Evolutionary conservation across 92 coral and sea anemone species (phyloP), one percentile per base, ranked within the genome.

Genomic region (Isaurus tuberculatus): DNA sequence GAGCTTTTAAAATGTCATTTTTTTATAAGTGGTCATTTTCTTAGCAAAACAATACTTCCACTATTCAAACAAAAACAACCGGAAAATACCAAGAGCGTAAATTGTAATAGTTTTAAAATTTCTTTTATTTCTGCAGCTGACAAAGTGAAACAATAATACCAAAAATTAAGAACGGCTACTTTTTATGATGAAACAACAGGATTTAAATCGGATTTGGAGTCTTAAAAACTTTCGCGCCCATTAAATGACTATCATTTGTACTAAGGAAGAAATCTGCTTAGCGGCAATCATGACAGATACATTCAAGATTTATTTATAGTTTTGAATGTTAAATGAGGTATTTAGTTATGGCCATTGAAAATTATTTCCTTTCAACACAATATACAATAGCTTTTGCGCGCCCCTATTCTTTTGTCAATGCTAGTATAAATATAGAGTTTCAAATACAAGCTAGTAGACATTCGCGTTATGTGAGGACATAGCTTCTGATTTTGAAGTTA

Each of bases 351-450:
- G 64, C 44, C 65, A 32, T 77, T 77, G 70, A 77, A 57, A 34
- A 32, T 58, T 77, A 37, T 64, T 58, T 77, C 68, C 70, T 25
- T 40, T 23, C 2, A 27, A 23, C 36, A 77, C 82, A 77, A 77
- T 77, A 22, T 31, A 77, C 82, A 77, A 77, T 77, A 37, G 68
- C 46, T 22, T 28, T 77, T 51, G 69, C 82, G 82, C 82, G 82
- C 55, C n/a, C 42, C 33, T 30, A 16, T 51, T 40, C 82, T 77
- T 60, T 77, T 77, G 65, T 77, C 51, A 77, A 58, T 32, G 8
- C 10, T 5, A 36, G 48, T 77, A 77, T 77, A 77, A 77, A 77
- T 57, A 77, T 33, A 77, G 82, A 4, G 25, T 36, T 32, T 20
- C 19, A 8, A 26, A 34, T 37, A 55, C 67, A 25, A 42, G 23